Percentiles rank a stretch among this genome's conserved stretches.
These are phyloP conservation scores for Pyrocoelia pectoralis DNA, from an alignment of 2,888 invertebrate genomes.

Conservation along the genomic window DNA sequence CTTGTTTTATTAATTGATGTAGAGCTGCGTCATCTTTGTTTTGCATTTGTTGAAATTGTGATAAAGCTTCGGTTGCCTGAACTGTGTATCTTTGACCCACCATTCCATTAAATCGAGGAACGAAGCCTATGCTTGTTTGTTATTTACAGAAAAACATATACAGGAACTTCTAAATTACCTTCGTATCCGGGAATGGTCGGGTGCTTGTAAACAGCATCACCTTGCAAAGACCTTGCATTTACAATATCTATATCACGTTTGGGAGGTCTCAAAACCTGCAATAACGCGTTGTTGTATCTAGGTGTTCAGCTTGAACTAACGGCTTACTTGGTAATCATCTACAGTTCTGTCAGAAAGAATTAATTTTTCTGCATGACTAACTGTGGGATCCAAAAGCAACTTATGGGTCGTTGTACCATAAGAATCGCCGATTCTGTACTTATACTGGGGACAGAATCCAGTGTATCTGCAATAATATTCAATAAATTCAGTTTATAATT, in stretches of 20 bases:
- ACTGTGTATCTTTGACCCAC: conserved; percentile 78
- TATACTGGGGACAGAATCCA: conserved; percentile 79
- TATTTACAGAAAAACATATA: too few relatives aligned
- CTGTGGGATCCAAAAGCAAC: conserved; percentile 75
- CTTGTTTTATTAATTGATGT: conserved; percentile 67
- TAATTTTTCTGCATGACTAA: conserved; percentile 75
- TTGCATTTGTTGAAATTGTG: conserved; percentile 73
- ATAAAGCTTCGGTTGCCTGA: conserved; percentile 75
- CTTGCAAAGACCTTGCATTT: conserved; percentile 69
- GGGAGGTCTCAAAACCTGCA: conserved; percentile 68
- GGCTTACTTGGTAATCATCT: conserved; percentile 70
- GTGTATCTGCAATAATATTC: conserved; percentile 71
- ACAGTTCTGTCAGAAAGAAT: conserved; percentile 70
- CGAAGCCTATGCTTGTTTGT: conserved; percentile 72
- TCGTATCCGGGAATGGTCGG: conserved; percentile 80
- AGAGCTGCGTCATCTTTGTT: conserved; percentile 66
- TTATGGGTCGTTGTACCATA: conserved; percentile 79
- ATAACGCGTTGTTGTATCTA: not conserved
- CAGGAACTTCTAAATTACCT: too few relatives aligned
- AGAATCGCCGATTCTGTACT: conserved; percentile 76
- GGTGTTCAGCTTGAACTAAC: conserved; percentile 15
- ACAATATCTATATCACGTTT: conserved; percentile 72
- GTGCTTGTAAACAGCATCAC: conserved; percentile 75
- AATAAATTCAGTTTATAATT: not conserved
- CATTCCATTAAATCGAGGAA: conserved; percentile 71